Evolutionary conservation across 1,140 invertebrate genomes (phyloP).

Genomic region (Vanessa tameamea): DNA sequence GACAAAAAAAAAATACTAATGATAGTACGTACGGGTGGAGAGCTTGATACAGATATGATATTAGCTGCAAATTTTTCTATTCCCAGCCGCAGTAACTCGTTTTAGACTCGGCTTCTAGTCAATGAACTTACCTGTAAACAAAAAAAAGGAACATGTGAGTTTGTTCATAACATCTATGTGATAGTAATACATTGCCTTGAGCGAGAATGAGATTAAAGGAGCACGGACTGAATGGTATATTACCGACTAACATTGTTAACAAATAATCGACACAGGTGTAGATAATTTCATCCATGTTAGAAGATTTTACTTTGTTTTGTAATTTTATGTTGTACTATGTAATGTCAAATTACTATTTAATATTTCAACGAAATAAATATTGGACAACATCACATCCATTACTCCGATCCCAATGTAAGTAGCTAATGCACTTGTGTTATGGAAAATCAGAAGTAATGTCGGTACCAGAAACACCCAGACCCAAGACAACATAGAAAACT

Average conservation of each 20-base stretch:
- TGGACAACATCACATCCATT: too few species aligned
- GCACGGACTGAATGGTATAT: conserved; percentile 10
- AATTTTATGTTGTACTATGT: too few species aligned
- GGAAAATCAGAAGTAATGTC: too few species aligned
- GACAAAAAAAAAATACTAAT: conserved; percentile 42
- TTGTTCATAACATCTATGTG: conserved; percentile 26
- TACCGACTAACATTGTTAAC: conserved; percentile 13
- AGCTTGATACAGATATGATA: conserved; percentile 41
- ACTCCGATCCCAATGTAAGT: too few species aligned
- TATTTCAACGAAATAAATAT: too few species aligned
- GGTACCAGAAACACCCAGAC: too few species aligned
- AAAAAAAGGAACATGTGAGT: conserved; percentile 33
- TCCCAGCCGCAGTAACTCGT: conserved; percentile 39
- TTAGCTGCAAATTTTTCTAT: conserved; percentile 45
- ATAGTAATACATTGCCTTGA: conserved; percentile 27
- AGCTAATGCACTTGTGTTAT: too few species aligned
- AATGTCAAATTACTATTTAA: too few species aligned
- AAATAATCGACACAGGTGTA: not conserved
- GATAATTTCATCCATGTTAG: too few species aligned
- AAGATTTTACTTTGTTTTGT: too few species aligned
- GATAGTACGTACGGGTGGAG: conserved; percentile 33
- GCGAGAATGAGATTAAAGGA: conserved; percentile 22
- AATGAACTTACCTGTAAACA: conserved; percentile 51
- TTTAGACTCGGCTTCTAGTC: conserved; percentile 34
- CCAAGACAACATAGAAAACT: too few species aligned